Conservation (phyloP, 1,140 invertebrate genomes). For the Cephus cinctus region DNA sequence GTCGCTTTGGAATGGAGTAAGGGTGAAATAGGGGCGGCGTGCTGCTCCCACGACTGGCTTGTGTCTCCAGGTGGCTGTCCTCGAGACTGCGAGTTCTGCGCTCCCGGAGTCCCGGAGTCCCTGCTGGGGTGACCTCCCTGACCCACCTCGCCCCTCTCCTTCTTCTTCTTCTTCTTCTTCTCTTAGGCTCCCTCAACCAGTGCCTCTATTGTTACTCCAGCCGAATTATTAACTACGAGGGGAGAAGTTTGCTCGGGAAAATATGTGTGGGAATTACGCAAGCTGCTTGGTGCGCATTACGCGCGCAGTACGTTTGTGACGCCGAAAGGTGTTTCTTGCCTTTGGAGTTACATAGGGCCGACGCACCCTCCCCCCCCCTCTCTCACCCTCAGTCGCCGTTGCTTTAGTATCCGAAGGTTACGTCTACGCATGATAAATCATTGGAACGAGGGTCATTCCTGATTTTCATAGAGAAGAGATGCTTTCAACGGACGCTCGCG, state of each 20-base stretch:
- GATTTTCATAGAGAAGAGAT: neutral
- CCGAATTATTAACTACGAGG: slow-evolving; percentile 35
- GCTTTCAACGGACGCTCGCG: neutral
- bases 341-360: too few species aligned
- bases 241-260: slow-evolving; percentile 17
- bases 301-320: too few species aligned
- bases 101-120: too few species aligned
- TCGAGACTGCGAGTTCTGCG: too few species aligned
- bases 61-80: slow-evolving; percentile 33
- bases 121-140: slow-evolving; percentile 23
- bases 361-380: too few species aligned
- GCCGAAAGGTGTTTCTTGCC: too few species aligned
- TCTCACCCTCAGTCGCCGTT: neutral
- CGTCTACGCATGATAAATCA: neutral
- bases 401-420: neutral
- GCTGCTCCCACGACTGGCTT: slow-evolving; percentile 35
- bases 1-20: too few species aligned
- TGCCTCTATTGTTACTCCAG: slow-evolving; percentile 20
- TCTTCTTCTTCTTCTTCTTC: neutral
- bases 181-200: slow-evolving; percentile 8
- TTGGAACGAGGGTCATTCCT: neutral
- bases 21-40: slow-evolving; percentile 28
- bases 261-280: slow-evolving; percentile 29
- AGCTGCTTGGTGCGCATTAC: slow-evolving; percentile 25
- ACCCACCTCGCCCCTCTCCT: slow-evolving; percentile 21